These are phyloP conservation scores for Lucilia cuprina DNA, from an alignment of 1,140 invertebrate genomes.

Conservation along the genomic window DNA sequence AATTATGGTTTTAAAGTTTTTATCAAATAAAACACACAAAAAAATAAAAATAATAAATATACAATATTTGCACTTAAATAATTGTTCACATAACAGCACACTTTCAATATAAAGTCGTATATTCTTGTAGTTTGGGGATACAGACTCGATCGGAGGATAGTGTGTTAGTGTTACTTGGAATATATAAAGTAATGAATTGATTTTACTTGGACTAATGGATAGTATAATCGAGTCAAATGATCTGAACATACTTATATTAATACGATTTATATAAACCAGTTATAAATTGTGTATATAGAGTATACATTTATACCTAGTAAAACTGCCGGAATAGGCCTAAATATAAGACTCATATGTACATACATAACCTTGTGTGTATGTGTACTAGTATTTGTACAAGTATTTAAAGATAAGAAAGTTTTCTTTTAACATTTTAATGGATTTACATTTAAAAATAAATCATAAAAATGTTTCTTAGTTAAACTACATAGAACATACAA, in stretches of 20 bases:
- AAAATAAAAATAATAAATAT: background rate
- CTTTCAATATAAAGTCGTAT: background rate
- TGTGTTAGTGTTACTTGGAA: too few relatives aligned
- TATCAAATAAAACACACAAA: background rate
- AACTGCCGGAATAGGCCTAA: too few relatives aligned
- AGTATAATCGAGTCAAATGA: too few relatives aligned
- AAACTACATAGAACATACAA: too few relatives aligned
- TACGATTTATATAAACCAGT: too few relatives aligned
- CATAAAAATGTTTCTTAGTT: background rate
- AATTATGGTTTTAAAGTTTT: constrained; percentile 15
- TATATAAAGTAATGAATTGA: too few relatives aligned
- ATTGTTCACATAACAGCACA: background rate
- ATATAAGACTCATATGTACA: background rate
- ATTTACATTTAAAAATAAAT: constrained; percentile 16
- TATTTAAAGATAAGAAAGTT: constrained; percentile 16
- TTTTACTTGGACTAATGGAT: too few relatives aligned
- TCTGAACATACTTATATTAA: too few relatives aligned
- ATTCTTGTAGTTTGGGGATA: too few relatives aligned
- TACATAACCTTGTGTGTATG: background rate
- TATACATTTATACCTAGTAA: too few relatives aligned
- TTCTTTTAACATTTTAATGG: background rate
- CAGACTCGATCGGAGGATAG: too few relatives aligned
- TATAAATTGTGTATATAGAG: too few relatives aligned
- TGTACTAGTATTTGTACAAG: background rate
- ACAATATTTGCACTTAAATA: background rate